Evolutionary conservation across 2,888 invertebrate species (phyloP).

Genomic region (Lochmaea crataegi): DNA sequence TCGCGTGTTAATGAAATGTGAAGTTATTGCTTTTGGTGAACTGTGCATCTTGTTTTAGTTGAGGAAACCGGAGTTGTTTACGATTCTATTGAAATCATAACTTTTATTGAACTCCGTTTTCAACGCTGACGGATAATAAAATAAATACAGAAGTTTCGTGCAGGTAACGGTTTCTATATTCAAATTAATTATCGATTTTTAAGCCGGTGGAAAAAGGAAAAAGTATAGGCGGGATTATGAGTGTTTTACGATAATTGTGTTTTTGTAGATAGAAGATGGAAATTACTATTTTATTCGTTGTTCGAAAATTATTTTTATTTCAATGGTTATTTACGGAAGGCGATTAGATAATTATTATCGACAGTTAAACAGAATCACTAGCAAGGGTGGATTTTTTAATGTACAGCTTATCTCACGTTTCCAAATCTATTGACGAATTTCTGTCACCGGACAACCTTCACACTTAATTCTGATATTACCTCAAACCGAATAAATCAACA

Average conservation of each 20-base stretch:
- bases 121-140: slow-evolving; percentile 26
- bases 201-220: not conserved
- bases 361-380: too few relatives aligned
- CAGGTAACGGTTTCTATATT: slow-evolving; percentile 30
- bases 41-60: slow-evolving; percentile 25
- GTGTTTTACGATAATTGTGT: not conserved
- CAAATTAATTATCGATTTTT: slow-evolving; percentile 34
- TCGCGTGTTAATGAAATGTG: slow-evolving; percentile 27
- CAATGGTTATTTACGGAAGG: too few relatives aligned
- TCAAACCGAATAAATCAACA: too few relatives aligned
- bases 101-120: slow-evolving; percentile 23
- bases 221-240: not conserved
- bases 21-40: slow-evolving; percentile 23
- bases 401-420: too few relatives aligned
- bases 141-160: slow-evolving; percentile 33
- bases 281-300: too few relatives aligned
- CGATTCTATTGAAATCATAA: slow-evolving; percentile 36
- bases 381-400: too few relatives aligned
- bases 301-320: too few relatives aligned
- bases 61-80: slow-evolving; percentile 30
- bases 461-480: too few relatives aligned
- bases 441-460: too few relatives aligned
- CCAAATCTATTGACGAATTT: too few relatives aligned
- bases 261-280: not conserved
- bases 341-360: too few relatives aligned